Conservation (phyloP, 2,888 invertebrate genomes). For the Hoplodrina blanda region DNA sequence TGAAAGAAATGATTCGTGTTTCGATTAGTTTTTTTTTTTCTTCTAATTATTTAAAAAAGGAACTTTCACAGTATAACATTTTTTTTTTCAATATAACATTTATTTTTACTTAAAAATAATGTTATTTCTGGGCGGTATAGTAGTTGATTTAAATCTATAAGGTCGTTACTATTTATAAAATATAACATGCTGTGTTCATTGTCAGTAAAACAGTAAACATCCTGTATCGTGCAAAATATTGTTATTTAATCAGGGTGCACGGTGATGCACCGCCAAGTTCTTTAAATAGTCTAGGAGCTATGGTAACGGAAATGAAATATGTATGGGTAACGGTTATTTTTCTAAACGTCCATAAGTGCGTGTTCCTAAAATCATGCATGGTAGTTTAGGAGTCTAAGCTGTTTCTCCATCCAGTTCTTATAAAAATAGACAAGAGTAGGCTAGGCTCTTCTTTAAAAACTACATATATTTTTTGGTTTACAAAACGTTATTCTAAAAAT, state of each 20-base stretch:
- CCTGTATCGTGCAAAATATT: slow-evolving; percentile 56
- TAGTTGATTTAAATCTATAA: slow-evolving; percentile 51
- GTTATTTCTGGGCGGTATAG: slow-evolving; percentile 43
- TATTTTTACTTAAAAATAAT: neutral
- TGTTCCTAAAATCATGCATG: slow-evolving; percentile 50
- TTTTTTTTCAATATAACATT: neutral
- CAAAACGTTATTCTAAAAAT: slow-evolving; percentile 15
- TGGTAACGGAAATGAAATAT: slow-evolving; percentile 21
- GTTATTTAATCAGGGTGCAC: slow-evolving; percentile 12
- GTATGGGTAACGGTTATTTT: slow-evolving; percentile 40
- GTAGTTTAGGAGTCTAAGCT: slow-evolving; percentile 31
- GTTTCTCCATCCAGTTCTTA: slow-evolving; percentile 30
- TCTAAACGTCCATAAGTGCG: slow-evolving; percentile 47
- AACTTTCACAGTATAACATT: neutral
- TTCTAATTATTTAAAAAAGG: neutral
- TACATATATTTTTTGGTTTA: slow-evolving; percentile 24
- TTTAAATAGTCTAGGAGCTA: slow-evolving; percentile 24
- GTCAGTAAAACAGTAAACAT: slow-evolving; percentile 34
- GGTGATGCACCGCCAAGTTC: slow-evolving; percentile 18
- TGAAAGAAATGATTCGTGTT: neutral
- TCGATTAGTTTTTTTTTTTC: neutral
- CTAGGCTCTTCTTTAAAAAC: slow-evolving; percentile 29
- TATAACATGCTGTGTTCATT: slow-evolving; percentile 57
- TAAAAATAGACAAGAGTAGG: slow-evolving; percentile 38
- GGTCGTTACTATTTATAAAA: slow-evolving; percentile 39